Evolutionary conservation across 2,888 invertebrate genomes (phyloP).

Genomic region (Horisme vitalbata): DNA sequence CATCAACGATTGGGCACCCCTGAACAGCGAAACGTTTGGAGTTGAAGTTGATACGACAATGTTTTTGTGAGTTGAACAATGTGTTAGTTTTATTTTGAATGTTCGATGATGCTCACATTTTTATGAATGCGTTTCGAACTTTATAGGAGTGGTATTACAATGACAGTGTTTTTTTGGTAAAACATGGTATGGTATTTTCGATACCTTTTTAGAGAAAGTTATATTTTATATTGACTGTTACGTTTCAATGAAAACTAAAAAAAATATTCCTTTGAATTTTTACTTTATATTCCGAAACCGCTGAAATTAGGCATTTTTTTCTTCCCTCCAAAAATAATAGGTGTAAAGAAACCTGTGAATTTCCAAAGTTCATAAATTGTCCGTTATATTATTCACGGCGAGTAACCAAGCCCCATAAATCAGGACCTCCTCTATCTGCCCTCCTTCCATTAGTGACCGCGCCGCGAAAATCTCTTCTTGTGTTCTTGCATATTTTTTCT

Average conservation of each 20-base stretch:
- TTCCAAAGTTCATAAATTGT: conserved; percentile 58
- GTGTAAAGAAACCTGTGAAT: conserved; percentile 29
- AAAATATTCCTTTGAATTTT: too few species aligned
- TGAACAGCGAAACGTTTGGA: conserved; percentile 25
- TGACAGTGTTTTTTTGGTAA: not conserved
- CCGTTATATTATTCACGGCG: conserved; percentile 73
- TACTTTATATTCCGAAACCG: too few species aligned
- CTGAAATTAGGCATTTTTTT: too few species aligned
- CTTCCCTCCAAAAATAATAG: conserved; percentile 19
- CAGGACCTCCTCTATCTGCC: conserved; percentile 64
- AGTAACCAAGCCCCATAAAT: conserved; percentile 69
- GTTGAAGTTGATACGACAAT: conserved; percentile 28
- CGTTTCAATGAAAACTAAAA: too few species aligned
- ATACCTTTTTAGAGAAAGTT: too few species aligned
- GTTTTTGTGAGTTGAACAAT: conserved; percentile 50
- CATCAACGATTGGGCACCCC: conserved; percentile 19
- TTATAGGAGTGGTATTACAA: not conserved
- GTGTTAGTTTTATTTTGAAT: conserved; percentile 41
- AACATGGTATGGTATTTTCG: too few species aligned
- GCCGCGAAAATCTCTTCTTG: conserved; percentile 23
- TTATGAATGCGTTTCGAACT: conserved; percentile 24
- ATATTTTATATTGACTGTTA: too few species aligned
- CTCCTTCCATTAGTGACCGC: conserved; percentile 67
- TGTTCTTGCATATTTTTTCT: conserved; percentile 24
- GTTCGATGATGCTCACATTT: conserved; percentile 41